Conservation (phyloP, 2,888 invertebrate species). For the Drepana falcataria region DNA sequence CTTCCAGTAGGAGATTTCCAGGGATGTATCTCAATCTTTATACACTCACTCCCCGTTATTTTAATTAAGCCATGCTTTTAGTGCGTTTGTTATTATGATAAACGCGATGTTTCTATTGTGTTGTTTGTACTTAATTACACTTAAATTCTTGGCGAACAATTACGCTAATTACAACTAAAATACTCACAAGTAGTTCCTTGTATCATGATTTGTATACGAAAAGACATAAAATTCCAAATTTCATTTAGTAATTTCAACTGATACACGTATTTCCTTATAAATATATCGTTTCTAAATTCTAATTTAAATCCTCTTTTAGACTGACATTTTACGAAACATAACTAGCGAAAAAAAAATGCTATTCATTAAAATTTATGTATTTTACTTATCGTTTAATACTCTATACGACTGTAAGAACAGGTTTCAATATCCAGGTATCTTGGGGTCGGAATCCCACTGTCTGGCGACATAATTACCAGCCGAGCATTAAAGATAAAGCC, state of each 20-base stretch:
- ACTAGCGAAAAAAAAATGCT: no score
- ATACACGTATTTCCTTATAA: no score
- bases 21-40: slow-evolving; percentile 81
- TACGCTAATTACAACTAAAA: no score
- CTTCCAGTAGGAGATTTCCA: slow-evolving; percentile 11
- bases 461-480: slow-evolving; percentile 42
- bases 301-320: no score
- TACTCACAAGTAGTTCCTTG: no score
- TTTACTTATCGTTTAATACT: not conserved
- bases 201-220: no score
- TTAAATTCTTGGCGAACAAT: not conserved
- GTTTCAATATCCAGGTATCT: slow-evolving; percentile 21
- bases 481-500: slow-evolving; percentile 40
- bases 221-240: no score
- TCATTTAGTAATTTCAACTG: no score
- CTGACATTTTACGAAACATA: no score
- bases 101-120: slow-evolving; percentile 17
- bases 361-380: no score
- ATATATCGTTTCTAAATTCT: no score
- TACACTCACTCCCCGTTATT: slow-evolving; percentile 88
- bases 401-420: not conserved
- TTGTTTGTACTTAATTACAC: not conserved
- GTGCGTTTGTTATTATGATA: slow-evolving; percentile 30
- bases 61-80: slow-evolving; percentile 84
- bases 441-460: slow-evolving; percentile 36